These are phyloP conservation scores for Antigone vipio DNA, from an alignment of 2,113 vertebrate species.

Conservation along the genomic window DNA sequence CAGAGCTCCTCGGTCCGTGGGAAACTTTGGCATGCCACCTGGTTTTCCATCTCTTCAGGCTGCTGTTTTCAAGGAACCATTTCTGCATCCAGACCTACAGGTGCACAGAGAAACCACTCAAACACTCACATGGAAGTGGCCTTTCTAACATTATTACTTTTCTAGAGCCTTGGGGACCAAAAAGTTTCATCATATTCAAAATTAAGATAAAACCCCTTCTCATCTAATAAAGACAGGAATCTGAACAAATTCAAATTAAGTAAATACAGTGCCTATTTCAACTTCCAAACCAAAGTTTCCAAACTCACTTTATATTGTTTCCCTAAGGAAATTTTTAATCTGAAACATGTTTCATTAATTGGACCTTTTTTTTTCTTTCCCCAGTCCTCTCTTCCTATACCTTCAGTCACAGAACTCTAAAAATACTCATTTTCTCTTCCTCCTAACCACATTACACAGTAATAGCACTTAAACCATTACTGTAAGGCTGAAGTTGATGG, in stretches of 20 bases:
- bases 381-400: not conserved
- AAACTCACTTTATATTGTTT: not conserved
- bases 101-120: not conserved
- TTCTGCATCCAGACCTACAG: not conserved
- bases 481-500: not conserved
- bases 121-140: not conserved
- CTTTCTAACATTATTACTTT: not conserved
- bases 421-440: not conserved
- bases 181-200: not conserved
- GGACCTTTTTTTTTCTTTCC: not conserved
- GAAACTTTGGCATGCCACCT: accelerated
- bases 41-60: not conserved
- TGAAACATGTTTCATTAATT: not conserved
- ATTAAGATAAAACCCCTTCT: not conserved
- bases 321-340: not conserved
- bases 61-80: not conserved
- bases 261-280: not conserved
- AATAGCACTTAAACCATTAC: not conserved
- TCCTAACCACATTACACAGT: not conserved
- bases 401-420: not conserved
- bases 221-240: not conserved
- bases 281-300: not conserved
- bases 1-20: not conserved
- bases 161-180: not conserved
- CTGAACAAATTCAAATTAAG: not conserved